phyloP scores from a whole-genome alignment of 2,888 invertebrate species.

The Agonopterix alstromeriana region DNA sequence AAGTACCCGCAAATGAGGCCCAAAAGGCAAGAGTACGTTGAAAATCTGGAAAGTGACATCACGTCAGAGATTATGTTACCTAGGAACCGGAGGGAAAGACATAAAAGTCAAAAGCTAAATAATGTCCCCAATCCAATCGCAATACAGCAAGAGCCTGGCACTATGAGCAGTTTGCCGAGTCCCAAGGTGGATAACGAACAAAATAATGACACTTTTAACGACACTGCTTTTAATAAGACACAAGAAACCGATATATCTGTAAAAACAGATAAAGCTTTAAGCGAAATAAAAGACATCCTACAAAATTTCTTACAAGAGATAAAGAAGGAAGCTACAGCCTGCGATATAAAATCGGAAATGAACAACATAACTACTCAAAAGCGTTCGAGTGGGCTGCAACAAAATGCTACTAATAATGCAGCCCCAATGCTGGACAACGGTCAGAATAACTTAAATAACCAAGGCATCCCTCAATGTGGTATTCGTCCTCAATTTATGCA shows the following conservation, averaged over 20 bases:
- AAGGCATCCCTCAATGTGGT: constrained; percentile 20
- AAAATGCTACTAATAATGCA: constrained; percentile 11
- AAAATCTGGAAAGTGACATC: constrained; percentile 20
- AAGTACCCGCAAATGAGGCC: constrained; percentile 16
- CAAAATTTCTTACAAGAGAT: constrained; percentile 59
- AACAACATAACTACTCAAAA: background rate
- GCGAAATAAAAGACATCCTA: constrained; percentile 62
- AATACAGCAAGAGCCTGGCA: constrained; percentile 23
- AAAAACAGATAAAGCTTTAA: constrained; percentile 57
- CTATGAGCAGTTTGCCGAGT: constrained; percentile 28
- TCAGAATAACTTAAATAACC: constrained; percentile 29
- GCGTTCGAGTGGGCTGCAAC: background rate
- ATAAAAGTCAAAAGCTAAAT: constrained; percentile 7
- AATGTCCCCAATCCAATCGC: constrained; percentile 15
- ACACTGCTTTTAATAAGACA: constrained; percentile 37
- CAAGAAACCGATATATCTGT: constrained; percentile 36
- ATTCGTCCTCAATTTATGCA: constrained; percentile 15
- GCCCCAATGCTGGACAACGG: constrained; percentile 25
- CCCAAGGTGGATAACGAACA: constrained; percentile 24
- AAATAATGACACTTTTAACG: constrained; percentile 19
- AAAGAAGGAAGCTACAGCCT: background rate
- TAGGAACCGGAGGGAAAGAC: constrained; percentile 7
- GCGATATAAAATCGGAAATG: background rate
- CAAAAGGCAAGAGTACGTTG: constrained; percentile 14
- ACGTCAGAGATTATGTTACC: constrained; percentile 12